Conservation (phyloP, 1,140 invertebrate species). For the Euwallacea fornicatus region DNA sequence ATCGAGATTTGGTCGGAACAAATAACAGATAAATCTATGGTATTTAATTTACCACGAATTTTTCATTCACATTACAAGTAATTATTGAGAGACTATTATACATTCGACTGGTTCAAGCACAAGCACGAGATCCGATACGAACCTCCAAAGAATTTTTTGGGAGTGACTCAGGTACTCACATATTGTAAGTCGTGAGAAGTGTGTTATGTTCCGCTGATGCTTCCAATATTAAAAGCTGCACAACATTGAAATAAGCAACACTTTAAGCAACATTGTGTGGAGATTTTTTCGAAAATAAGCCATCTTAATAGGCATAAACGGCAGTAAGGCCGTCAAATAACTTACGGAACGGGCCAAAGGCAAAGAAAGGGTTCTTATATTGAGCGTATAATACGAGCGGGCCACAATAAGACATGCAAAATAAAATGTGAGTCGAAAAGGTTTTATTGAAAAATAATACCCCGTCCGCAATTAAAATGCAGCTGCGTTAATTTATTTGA, state of each 20-base stretch:
- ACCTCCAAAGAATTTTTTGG: no score
- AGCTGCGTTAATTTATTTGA: slow-evolving; percentile 43
- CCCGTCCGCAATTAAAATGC: slow-evolving; percentile 37
- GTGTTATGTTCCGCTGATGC: no score
- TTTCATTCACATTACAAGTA: slow-evolving; percentile 24
- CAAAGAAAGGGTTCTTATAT: slow-evolving; percentile 28
- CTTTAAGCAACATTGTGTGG: slow-evolving; percentile 15
- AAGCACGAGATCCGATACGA: no score
- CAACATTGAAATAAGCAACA: no score
- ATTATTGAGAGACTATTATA: slow-evolving; percentile 1
- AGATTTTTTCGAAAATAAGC: slow-evolving; percentile 26
- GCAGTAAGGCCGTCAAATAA: slow-evolving; percentile 36
- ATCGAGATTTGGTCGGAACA: slow-evolving; percentile 35
- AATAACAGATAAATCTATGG: slow-evolving; percentile 31
- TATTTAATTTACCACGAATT: slow-evolving; percentile 28
- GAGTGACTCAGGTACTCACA: no score
- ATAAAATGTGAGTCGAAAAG: slow-evolving; percentile 20
- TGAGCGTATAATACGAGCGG: slow-evolving; percentile 32
- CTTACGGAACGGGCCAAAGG: slow-evolving; percentile 25
- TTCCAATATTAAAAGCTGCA: no score
- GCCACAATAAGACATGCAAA: slow-evolving; percentile 35
- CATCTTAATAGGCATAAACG: slow-evolving; percentile 32
- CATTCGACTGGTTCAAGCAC: no score
- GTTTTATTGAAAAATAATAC: slow-evolving; percentile 44
- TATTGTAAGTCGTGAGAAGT: no score